Evolutionary conservation across 2,888 invertebrate species (phyloP), one percentile per base, ranked within the genome.

Genomic region (Drosophila phalerata): DNA sequence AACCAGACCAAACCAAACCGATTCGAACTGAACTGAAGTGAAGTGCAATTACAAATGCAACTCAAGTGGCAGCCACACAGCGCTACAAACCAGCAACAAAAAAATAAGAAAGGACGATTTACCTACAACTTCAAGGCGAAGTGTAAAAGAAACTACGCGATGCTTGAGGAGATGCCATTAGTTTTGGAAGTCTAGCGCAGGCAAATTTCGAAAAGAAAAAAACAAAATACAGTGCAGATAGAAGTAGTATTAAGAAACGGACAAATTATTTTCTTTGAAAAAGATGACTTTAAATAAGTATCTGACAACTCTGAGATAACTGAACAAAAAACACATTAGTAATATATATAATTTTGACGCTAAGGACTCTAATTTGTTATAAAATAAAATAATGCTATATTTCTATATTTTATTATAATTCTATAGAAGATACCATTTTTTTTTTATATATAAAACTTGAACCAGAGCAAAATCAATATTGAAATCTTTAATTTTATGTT

Each of bases 11-110:
- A 63, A 43, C 62, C 53, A 42, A 65, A 63, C 65, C 68, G 17
- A 56, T 61, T 47, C 40, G 42, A 57, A 64, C 49, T 55, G 55
- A 67, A 70, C 56, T 77, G 68, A 64, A 81, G 67, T 85, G 71
- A 78, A 90, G 79, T 87, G 85, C 89, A 87, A 90, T 87, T 90
- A 88, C 85, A 81, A 85, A 83, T 90, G 85, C 87, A 90, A 74
- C 81, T 86, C 79, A 85, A 90, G 89, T 85, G 76, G 70, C 74
- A 62, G 61, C 55, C 61, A 42, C 47, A 68, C 42, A 47, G 49
- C 53, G 45, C 53, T 48, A 57, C 38, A 25, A 25, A 40, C 28
- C 53, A 55, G 45, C 43, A 11, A 30, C 9, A 30, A 10, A 30
- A 30, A 30, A 30, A 51, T 2, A 47, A 66, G 8, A 67, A 67